Conservation (phyloP, 2,888 invertebrate species). For the Spatulosminthurus flaviceps region DNA sequence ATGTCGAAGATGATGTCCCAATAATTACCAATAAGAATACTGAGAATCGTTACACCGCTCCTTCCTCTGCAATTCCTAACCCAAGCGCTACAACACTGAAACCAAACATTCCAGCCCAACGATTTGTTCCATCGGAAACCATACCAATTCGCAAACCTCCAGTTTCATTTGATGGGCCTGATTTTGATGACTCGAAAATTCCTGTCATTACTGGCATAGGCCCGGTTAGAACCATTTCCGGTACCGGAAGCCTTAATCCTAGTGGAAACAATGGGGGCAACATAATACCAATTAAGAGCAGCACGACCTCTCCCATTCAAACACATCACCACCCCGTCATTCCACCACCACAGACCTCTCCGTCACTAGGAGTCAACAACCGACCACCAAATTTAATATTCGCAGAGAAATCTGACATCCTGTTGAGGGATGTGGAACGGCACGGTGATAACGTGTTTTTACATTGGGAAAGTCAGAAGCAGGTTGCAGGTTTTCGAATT, state of each 20-base stretch:
- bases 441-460: slow-evolving; percentile 82
- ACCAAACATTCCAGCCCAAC: not conserved
- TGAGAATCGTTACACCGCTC: slow-evolving; percentile 49
- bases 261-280: slow-evolving; percentile 50
- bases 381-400: slow-evolving; percentile 61
- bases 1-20: slow-evolving; percentile 26
- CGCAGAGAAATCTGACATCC: slow-evolving; percentile 69
- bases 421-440: slow-evolving; percentile 84
- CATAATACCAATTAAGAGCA: slow-evolving; percentile 42
- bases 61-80: slow-evolving; percentile 60
- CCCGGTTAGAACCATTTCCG: slow-evolving; percentile 50
- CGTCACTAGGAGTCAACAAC: slow-evolving; percentile 23
- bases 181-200: slow-evolving; percentile 62
- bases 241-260: slow-evolving; percentile 33
- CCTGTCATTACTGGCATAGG: slow-evolving; percentile 63
- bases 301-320: slow-evolving; percentile 48
- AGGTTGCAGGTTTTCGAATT: slow-evolving; percentile 85
- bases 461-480: slow-evolving; percentile 88
- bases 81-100: slow-evolving; percentile 63
- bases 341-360: slow-evolving; percentile 49
- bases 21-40: slow-evolving; percentile 8
- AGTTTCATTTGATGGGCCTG: slow-evolving; percentile 50
- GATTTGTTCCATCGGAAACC: slow-evolving; percentile 38
- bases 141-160: slow-evolving; percentile 39
- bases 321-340: slow-evolving; percentile 42